Base-by-base conservation (phyloP, 2,113 vertebrate genomes). In the Rhynchopsitta pachyrhyncha region DNA sequence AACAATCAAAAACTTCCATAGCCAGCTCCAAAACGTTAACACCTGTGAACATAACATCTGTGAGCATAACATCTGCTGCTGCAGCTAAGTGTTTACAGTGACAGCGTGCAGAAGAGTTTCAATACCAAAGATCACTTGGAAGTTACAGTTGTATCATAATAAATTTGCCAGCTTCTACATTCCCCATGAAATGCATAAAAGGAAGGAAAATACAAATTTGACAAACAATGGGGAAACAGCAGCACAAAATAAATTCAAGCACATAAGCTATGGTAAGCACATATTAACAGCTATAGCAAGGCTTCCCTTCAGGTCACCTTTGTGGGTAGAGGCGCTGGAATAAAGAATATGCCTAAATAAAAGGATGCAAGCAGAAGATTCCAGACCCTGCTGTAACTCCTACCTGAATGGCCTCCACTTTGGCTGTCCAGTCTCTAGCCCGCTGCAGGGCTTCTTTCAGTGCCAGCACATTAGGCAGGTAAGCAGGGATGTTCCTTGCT, bases 391-490 rank as follows among this genome's bases (percentile, higher is more conserved):
- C 59, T 85, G 70, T 35, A 57, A 46, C 8, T 22, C 67, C 88
- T 98, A 99, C 99, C 99, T 99, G 99, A 96, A 99, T 98, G 92
- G 99, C 98, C 92, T 99, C 99, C 94, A 99, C 99, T 97, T 99
- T 99, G 47, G 98, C 70, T 12, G 98, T 99, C 99, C 99, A 99
- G 82, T 99, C 99, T 97, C 98, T 99, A 84, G 99, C 99, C 93
- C 99, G 99, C 81, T 99, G 99, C 55, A 99, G 97, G 35, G 99
- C 99, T 83, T 99, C 99, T 95, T 99, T 98, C 63, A 99, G 98
- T 37, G 99, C 98, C 94, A 99, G 94, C 59, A 99, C 98, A 70
- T 99, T 99, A 50, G 99, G 99, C 27, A 99, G 98, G 96, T 99
- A 99, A 7, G 99, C 99, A 82, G 99, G 99, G 97, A 99, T 99